Conservation (phyloP, 2,113 vertebrate species). For the Neopipo cinnamomea region DNA sequence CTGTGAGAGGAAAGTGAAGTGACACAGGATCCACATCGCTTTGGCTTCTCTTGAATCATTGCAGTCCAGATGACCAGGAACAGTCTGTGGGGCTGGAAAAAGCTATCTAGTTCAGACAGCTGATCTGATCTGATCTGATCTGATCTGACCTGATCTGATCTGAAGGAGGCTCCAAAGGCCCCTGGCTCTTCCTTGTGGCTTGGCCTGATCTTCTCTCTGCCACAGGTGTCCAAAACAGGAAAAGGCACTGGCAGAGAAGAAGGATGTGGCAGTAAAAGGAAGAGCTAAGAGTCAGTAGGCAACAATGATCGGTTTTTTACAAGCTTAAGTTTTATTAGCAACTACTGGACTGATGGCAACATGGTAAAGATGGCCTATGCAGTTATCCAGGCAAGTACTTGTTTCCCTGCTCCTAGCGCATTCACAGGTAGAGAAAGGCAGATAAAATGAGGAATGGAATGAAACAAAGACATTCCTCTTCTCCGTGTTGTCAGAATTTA, state of each 20-base stretch:
- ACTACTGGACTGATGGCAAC: not conserved
- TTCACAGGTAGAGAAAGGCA: not conserved
- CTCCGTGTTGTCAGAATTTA: not conserved
- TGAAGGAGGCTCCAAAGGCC: not conserved
- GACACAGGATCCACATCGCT: not conserved
- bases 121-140: not conserved
- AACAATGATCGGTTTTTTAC: not conserved
- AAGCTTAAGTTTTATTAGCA: not conserved
- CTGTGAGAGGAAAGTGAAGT: not conserved
- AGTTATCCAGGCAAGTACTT: not conserved
- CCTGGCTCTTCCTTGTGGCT: not conserved
- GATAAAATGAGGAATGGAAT: not conserved
- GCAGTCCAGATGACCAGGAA: not conserved
- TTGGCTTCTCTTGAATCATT: not conserved
- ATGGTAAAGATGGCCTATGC: not conserved
- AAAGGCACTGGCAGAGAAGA: not conserved
- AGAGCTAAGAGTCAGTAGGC: not conserved
- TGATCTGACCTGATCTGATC: not conserved
- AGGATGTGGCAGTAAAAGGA: not conserved
- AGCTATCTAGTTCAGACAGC: not conserved
- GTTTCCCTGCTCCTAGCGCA: not conserved
- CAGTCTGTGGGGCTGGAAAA: not conserved
- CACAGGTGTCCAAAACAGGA: not conserved
- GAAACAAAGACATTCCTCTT: not conserved
- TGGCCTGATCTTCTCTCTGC: not conserved